phyloP scores from a whole-genome alignment of 2,113 vertebrate species.

The Nothocercus julius region DNA sequence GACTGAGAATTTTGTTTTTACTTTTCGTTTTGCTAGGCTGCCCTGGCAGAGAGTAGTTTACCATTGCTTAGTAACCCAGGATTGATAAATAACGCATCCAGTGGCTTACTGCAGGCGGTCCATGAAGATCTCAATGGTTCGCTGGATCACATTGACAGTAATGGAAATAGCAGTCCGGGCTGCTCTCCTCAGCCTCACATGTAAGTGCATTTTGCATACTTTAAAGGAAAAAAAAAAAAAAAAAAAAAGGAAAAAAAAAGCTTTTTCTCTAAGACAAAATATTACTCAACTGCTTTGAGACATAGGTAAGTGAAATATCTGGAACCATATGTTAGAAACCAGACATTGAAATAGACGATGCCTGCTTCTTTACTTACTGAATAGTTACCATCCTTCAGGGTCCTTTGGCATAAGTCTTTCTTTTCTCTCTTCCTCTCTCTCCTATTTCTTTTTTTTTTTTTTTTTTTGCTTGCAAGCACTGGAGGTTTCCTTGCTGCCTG shows the following conservation, averaged over 20 bases:
- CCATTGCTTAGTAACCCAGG: slow-evolving; percentile 93
- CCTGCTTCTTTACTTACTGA: background rate
- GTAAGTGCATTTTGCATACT: slow-evolving; percentile 81
- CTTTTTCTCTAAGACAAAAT: background rate
- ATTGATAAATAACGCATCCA: slow-evolving; percentile 94
- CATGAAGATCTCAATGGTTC: slow-evolving; percentile 96
- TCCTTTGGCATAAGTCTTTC: background rate
- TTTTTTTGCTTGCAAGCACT: background rate
- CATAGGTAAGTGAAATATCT: slow-evolving; percentile 17
- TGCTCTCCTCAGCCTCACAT: slow-evolving; percentile 96
- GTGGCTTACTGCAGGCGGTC: slow-evolving; percentile 88
- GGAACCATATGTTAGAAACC: background rate
- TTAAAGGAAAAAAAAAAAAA: background rate
- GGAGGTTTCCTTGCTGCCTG: background rate
- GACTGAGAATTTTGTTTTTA: slow-evolving; percentile 28
- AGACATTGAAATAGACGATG: background rate
- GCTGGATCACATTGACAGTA: slow-evolving; percentile 97
- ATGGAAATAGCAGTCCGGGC: slow-evolving; percentile 94
- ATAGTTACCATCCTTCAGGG: background rate
- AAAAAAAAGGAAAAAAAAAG: background rate
- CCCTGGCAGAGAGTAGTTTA: slow-evolving; percentile 97
- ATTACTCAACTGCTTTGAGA: slow-evolving; percentile 39
- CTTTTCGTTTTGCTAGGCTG: slow-evolving; percentile 82
- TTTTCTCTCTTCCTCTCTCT: background rate
- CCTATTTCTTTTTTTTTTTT: background rate